A percentile compares a stretch with the other conserved stretches of the same genome.
These are phyloP conservation scores for Nezara viridula DNA, from an alignment of 2,888 invertebrate genomes.

Conservation along the genomic window DNA sequence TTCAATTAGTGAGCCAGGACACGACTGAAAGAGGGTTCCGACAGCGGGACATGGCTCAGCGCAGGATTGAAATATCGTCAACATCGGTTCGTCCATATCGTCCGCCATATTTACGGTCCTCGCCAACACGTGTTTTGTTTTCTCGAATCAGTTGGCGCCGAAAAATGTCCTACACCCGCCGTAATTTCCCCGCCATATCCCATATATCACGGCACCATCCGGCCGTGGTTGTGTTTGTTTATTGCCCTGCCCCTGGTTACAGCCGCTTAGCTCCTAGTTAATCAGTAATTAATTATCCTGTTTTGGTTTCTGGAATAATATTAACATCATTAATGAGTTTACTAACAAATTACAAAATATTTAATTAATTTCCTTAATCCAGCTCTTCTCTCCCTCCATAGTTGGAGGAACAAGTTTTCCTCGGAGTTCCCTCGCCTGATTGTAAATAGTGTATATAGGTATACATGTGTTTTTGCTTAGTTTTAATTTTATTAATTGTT, in stretches of 20 bases:
- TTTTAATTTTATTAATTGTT: too few relatives aligned
- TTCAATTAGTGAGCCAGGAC: background rate
- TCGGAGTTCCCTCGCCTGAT: too few relatives aligned
- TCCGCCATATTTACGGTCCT: constrained; percentile 1
- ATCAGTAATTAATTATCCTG: background rate
- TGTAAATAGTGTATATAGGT: too few relatives aligned
- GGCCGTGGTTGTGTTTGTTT: background rate
- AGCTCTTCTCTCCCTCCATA: too few relatives aligned
- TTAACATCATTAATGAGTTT: too few relatives aligned
- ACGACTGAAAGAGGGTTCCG: background rate
- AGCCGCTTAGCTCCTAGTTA: background rate
- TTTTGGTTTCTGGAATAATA: background rate
- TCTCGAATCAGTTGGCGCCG: constrained; percentile 35
- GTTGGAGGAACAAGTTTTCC: too few relatives aligned
- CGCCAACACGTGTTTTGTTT: constrained; percentile 45
- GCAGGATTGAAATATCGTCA: background rate
- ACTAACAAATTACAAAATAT: too few relatives aligned
- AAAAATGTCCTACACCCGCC: constrained; percentile 40
- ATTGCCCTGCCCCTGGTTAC: background rate
- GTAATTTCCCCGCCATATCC: constrained; percentile 3
- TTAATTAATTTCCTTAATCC: too few relatives aligned
- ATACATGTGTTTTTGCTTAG: too few relatives aligned
- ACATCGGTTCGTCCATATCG: background rate
- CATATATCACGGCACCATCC: constrained; percentile 15
- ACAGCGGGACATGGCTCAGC: background rate